These are phyloP conservation scores for Pygocentrus nattereri DNA, from an alignment of 2,797 vertebrate species.

Conservation along the genomic window DNA sequence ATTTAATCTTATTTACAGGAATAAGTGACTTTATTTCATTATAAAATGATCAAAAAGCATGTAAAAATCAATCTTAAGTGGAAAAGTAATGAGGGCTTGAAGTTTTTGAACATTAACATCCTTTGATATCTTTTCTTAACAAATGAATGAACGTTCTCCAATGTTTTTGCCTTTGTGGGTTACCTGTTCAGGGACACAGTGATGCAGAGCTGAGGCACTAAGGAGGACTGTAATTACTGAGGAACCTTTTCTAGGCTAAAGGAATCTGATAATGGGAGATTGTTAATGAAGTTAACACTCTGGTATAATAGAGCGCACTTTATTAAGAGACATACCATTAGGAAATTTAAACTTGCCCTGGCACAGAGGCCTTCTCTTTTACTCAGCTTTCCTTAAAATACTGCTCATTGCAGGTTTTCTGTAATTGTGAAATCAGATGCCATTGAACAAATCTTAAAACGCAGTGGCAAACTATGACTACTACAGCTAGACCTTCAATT, in stretches of 20 bases:
- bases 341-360: not conserved
- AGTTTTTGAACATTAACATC: no score
- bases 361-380: not conserved
- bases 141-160: not conserved
- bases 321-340: not conserved
- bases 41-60: no score
- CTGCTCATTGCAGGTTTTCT: no score
- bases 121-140: not conserved
- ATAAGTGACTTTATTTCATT: no score
- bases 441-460: no score
- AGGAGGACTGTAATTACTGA: not conserved
- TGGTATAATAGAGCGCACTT: not conserved
- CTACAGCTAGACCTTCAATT: no score
- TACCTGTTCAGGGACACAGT: not conserved
- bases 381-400: not conserved
- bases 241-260: not conserved
- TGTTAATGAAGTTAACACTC: constrained; percentile 21
- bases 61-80: not conserved
- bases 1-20: no score
- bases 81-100: not conserved
- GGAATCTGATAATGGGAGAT: constrained; percentile 29
- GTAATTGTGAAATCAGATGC: no score
- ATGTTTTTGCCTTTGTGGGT: not conserved
- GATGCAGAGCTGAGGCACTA: not conserved
- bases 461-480: no score